Evolutionary conservation across 2,797 vertebrate genomes (phyloP).

Genomic region (Lepus townsendii): DNA sequence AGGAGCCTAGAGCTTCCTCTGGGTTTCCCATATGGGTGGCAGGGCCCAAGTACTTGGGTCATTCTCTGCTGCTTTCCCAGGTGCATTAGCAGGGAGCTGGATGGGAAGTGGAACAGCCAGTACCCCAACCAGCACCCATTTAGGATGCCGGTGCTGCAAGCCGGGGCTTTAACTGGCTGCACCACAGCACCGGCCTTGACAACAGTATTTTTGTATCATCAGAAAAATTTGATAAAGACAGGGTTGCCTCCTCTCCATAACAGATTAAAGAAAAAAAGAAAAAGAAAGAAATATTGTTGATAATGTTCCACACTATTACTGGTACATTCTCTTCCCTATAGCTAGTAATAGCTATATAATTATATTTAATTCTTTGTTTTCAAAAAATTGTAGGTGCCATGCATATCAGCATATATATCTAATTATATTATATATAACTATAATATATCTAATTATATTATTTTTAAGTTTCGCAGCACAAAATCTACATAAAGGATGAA

Average conservation of each 20-base stretch:
- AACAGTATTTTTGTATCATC: not conserved
- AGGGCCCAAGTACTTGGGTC: no score
- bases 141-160: no score
- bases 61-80: no score
- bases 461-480: not conserved
- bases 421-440: not conserved
- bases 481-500: not conserved
- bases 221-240: not conserved
- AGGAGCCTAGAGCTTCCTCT: no score
- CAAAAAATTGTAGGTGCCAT: not conserved
- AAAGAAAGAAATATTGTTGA: not conserved
- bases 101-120: no score
- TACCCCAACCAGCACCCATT: no score
- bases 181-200: not conserved
- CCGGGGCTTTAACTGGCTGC: no score
- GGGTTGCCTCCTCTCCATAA: not conserved
- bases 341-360: not conserved
- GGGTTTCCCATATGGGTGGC: no score
- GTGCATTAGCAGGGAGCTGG: no score
- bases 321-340: not conserved
- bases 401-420: not conserved
- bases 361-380: slow-evolving; percentile 34
- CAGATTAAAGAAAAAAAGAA: not conserved
- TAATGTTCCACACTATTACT: slow-evolving; percentile 19
- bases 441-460: not conserved